Base-by-base conservation (phyloP, 2,888 invertebrate species). In the Ametastegia equiseti region DNA sequence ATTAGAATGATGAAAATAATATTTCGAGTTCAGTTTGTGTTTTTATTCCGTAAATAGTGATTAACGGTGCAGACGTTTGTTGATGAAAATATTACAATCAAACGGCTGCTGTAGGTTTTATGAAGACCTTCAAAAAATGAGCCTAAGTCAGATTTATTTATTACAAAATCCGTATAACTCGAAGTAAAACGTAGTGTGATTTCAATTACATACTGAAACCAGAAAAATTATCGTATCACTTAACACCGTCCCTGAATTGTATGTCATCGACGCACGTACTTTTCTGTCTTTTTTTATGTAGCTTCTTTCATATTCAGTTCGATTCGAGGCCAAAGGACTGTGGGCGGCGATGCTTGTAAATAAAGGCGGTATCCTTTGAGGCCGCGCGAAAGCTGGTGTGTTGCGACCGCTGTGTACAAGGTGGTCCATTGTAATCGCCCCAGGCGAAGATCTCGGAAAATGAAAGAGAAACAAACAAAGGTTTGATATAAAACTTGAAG, bases 11-110 rank as follows among this genome's bases (percentile, higher is more conserved):
- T n/a, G n/a, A n/a, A n/a, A n/a, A 54, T 4, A 4, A 54, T 54
- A 54, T 54, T 54, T 54, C 23, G 54, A 54, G 54, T 54, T 9
- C 54, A 15, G 54, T 54, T 54, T n/a, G 7, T 54, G 54, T 1
- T 54, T 54, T 54, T 54, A 54, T 54, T 54, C 54, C 54, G 54
- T 54, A 54, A 54, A 23, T 54, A 54, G 54, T 54, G 54, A 7
- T 54, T 23, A 54, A 54, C 54, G 54, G 54, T 54, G 54, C 54
- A 54, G 54, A n/a, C 6, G 54, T n/a, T 54, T 54, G 54, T n/a
- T 54, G 23, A 54, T 54, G 54, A 54, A 54, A 54, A 54, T 54
- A 54, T 54, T n/a, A 54, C 54, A 19, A 19, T 54, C 54, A 19
- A n/a, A 23, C n/a, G 23, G 54, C 54, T 54, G 54, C 54, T n/a